phyloP scores from a whole-genome alignment of 1,140 invertebrate species.

The Himalopsyche phryganea region DNA sequence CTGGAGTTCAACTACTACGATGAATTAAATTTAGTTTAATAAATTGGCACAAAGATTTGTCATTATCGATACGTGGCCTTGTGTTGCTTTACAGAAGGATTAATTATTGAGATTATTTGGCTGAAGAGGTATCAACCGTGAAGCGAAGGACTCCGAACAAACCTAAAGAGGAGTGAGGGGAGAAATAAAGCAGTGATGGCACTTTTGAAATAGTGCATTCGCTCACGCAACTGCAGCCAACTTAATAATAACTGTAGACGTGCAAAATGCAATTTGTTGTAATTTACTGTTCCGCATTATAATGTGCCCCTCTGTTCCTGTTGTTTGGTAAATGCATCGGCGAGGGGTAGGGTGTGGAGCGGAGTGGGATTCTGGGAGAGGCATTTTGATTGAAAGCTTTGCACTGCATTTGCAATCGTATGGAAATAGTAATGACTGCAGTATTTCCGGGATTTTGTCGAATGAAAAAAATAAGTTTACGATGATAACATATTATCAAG shows the following conservation, averaged over 20 bases:
- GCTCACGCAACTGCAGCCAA: constrained; percentile 34
- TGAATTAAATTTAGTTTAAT: too few relatives aligned
- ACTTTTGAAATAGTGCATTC: constrained; percentile 30
- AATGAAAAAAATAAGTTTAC: too few relatives aligned
- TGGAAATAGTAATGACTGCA: not conserved
- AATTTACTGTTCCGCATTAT: constrained; percentile 35
- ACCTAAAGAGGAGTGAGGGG: constrained; percentile 29
- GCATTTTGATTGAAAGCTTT: constrained; percentile 19
- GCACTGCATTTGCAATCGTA: not conserved
- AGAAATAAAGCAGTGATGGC: constrained; percentile 13
- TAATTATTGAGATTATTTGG: too few relatives aligned
- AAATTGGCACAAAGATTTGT: too few relatives aligned
- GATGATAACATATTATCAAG: too few relatives aligned
- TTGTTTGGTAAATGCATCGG: constrained; percentile 3
- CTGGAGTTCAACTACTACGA: too few relatives aligned
- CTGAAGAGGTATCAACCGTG: too few relatives aligned
- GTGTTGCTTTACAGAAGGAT: too few relatives aligned
- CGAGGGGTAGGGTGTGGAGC: not conserved
- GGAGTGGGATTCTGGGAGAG: constrained; percentile 2
- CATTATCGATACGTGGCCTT: too few relatives aligned
- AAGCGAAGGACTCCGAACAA: too few relatives aligned
- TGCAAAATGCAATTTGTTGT: constrained; percentile 36
- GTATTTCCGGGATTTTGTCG: not conserved
- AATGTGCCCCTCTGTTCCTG: constrained; percentile 27
- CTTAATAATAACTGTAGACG: constrained; percentile 35